Evolutionary conservation across 2,113 vertebrate species (phyloP).

Genomic region (Cochlearius cochlearius): DNA sequence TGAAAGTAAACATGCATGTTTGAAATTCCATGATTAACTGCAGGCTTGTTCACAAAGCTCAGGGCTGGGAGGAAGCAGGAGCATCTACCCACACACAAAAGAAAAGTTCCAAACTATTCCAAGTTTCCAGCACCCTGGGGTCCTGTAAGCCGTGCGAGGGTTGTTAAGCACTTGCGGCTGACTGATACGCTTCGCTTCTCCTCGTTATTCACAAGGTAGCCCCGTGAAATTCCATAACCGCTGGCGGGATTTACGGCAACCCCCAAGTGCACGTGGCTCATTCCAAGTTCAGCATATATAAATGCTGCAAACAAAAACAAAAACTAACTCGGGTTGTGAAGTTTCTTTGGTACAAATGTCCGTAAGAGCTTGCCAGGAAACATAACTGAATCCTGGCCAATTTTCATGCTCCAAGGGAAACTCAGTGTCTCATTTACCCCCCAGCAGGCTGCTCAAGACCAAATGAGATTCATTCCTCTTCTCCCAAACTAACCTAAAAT

Average conservation of each 20-base stretch:
- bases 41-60: neutral
- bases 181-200: neutral
- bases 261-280: neutral
- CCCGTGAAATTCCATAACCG: neutral
- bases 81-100: conserved; percentile 12
- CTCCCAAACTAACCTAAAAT: conserved; percentile 26
- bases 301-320: neutral
- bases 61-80: conserved; percentile 5
- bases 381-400: conserved; percentile 8
- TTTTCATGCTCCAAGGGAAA: conserved; percentile 51
- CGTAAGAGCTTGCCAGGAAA: conserved; percentile 39
- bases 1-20: conserved; percentile 15
- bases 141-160: neutral
- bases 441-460: neutral
- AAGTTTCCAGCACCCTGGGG: conserved; percentile 43
- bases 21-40: conserved; percentile 38
- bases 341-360: neutral
- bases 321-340: neutral
- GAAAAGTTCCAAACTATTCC: conserved; percentile 9
- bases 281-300: neutral
- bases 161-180: neutral
- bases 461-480: neutral
- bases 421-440: conserved; percentile 47
- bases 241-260: neutral
- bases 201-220: neutral